Evolutionary conservation across 1,140 invertebrate species (phyloP).

Genomic region (Drosophila serrata): DNA sequence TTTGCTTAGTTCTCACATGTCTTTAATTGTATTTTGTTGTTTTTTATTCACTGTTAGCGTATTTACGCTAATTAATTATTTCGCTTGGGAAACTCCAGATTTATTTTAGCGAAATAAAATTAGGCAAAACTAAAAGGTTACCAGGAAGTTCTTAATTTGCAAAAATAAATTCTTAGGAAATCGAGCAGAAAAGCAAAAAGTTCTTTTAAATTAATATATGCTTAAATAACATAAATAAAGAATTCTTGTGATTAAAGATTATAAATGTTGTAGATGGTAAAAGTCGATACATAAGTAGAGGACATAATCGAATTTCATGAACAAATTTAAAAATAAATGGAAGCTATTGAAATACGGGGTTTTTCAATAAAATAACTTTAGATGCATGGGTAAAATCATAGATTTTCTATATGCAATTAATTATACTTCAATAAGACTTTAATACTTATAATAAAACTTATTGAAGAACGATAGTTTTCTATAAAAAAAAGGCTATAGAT

Average conservation of each 20-base stretch:
- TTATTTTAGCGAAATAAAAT: not conserved
- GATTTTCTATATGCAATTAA: not conserved
- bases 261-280: not conserved
- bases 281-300: not conserved
- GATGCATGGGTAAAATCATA: too few species aligned
- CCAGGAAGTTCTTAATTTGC: slow-evolving; percentile 5
- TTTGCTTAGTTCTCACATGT: slow-evolving; percentile 28
- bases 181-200: not conserved
- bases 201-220: not conserved
- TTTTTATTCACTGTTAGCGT: slow-evolving; percentile 8
- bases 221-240: not conserved
- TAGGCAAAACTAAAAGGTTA: not conserved
- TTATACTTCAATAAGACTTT: too few species aligned
- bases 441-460: too few species aligned
- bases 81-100: slow-evolving; percentile 5
- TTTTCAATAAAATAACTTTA: too few species aligned
- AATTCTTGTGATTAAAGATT: too few species aligned
- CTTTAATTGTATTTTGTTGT: not conserved
- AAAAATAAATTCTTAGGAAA: not conserved
- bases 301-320: not conserved
- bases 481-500: not conserved
- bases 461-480: too few species aligned
- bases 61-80: slow-evolving; percentile 37
- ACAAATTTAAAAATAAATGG: too few species aligned
- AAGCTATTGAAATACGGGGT: too few species aligned